phyloP scores from a whole-genome alignment of 2,797 vertebrate species.

The Enteromius mattozi region DNA sequence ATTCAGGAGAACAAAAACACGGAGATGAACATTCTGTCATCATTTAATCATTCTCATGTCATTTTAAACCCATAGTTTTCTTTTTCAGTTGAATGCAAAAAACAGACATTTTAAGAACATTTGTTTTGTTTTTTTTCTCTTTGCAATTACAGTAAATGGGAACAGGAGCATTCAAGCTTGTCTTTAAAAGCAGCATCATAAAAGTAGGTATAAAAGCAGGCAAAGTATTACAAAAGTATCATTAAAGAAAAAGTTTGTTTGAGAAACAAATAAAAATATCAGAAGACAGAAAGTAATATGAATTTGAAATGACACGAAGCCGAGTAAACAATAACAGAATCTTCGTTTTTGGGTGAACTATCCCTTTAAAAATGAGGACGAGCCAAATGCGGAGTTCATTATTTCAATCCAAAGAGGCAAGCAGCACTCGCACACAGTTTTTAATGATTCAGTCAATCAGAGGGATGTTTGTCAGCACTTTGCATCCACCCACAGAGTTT shows the following conservation, averaged over 20 bases:
- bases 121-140: not conserved
- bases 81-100: conserved; percentile 4
- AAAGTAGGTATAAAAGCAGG: not conserved
- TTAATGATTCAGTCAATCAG: conserved; percentile 52
- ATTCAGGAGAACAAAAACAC: not conserved
- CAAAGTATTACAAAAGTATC: not conserved
- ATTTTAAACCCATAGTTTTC: not conserved
- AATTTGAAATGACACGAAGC: not conserved
- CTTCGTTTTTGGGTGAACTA: not conserved
- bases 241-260: not conserved
- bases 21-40: not conserved
- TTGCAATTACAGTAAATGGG: not conserved
- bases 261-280: not conserved
- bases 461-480: conserved; percentile 47
- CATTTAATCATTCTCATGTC: not conserved
- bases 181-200: not conserved
- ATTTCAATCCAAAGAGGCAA: conserved; percentile 37
- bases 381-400: conserved; percentile 16
- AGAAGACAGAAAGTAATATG: not conserved
- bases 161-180: not conserved
- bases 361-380: conserved; percentile 8
- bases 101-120: not conserved
- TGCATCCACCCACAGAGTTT: conserved; percentile 45
- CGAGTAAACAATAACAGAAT: not conserved
- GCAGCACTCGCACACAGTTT: conserved; percentile 11